These are phyloP conservation scores for Rosalia funebris DNA, from an alignment of 2,888 invertebrate species.

Conservation along the genomic window DNA sequence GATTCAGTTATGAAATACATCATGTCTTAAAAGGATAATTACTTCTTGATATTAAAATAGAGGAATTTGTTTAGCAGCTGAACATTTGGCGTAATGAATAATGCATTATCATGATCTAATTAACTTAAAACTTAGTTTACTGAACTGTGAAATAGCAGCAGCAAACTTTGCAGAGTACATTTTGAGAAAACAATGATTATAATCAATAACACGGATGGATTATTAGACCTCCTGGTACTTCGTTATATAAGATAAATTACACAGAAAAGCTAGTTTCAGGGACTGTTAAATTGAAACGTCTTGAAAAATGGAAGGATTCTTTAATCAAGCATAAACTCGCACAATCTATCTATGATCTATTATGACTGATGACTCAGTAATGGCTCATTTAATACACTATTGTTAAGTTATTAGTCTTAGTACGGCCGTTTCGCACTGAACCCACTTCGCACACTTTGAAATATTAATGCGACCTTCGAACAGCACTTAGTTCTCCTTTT, in stretches of 20 bases:
- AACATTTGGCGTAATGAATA: too few species aligned
- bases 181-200: too few species aligned
- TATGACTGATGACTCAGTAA: constrained; percentile 3
- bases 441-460: constrained; percentile 6
- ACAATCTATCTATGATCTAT: not conserved
- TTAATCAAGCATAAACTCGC: not conserved
- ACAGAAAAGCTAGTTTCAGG: not conserved
- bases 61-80: too few species aligned
- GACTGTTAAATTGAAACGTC: not conserved
- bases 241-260: not conserved
- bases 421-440: not conserved
- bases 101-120: too few species aligned
- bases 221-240: too few species aligned
- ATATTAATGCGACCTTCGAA: constrained; percentile 24
- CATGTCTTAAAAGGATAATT: too few species aligned
- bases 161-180: too few species aligned
- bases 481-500: constrained; percentile 15
- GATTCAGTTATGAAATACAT: too few species aligned
- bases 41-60: too few species aligned
- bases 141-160: too few species aligned
- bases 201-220: too few species aligned
- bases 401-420: constrained; percentile 6
- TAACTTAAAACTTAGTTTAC: too few species aligned
- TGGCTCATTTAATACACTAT: constrained; percentile 3
- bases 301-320: not conserved